phyloP scores from a whole-genome alignment of 2,888 invertebrate species.

The Macropis europaea region DNA sequence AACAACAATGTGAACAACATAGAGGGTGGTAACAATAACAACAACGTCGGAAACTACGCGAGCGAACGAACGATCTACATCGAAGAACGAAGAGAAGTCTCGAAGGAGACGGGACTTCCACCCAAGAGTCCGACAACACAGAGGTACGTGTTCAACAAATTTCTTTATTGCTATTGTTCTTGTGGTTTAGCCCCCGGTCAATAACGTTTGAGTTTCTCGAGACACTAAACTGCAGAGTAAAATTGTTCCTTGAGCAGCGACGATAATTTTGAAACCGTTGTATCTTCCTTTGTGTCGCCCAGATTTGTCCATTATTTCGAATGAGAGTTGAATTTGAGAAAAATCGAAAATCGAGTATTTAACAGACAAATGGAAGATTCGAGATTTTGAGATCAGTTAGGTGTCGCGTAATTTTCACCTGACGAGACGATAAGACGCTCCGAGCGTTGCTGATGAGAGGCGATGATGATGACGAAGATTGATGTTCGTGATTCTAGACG shows the following conservation, averaged over 20 bases:
- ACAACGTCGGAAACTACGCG: conserved; percentile 68
- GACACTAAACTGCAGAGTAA: background rate
- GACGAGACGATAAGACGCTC: background rate
- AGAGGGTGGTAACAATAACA: conserved; percentile 65
- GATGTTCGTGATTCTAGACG: conserved; percentile 77
- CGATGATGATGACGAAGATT: conserved; percentile 54
- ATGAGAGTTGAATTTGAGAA: too few relatives aligned
- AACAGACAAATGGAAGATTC: too few relatives aligned
- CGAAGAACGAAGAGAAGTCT: conserved; percentile 75
- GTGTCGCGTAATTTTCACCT: too few relatives aligned
- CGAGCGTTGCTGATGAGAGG: conserved; percentile 12
- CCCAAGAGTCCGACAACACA: conserved; percentile 90
- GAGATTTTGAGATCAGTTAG: too few relatives aligned
- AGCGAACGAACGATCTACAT: conserved; percentile 75
- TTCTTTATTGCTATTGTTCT: background rate
- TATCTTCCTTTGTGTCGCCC: too few relatives aligned
- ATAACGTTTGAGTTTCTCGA: conserved; percentile 16
- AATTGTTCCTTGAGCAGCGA: background rate
- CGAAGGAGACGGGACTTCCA: conserved; percentile 83
- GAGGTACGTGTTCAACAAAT: conserved; percentile 81
- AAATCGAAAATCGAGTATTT: too few relatives aligned
- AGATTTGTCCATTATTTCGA: too few relatives aligned
- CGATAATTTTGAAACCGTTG: too few relatives aligned
- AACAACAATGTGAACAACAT: conserved; percentile 53
- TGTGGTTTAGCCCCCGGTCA: background rate